These are phyloP conservation scores for Centropus unirufus DNA, from an alignment of 2,113 vertebrate genomes.

Conservation along the genomic window DNA sequence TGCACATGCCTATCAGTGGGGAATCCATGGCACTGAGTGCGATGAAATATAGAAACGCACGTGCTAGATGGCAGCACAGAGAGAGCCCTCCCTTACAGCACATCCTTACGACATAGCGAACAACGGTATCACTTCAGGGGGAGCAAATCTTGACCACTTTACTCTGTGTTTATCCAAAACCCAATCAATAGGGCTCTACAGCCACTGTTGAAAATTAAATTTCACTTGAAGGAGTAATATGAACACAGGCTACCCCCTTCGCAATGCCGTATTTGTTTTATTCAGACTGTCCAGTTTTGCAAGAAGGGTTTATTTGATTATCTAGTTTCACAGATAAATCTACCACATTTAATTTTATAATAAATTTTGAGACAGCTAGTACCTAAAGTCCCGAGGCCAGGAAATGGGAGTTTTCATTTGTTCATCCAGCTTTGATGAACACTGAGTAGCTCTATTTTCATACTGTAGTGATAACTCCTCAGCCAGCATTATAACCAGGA, in stretches of 20 bases:
- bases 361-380: neutral
- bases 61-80: neutral
- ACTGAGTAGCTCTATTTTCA: neutral
- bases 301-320: neutral
- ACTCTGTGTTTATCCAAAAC: neutral
- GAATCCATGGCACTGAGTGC: rapidly evolving
- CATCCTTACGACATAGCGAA: neutral
- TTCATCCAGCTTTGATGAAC: neutral
- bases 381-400: neutral
- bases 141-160: rapidly evolving
- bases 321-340: neutral
- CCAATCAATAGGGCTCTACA: neutral
- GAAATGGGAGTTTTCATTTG: neutral
- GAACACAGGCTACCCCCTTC: neutral
- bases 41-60: neutral
- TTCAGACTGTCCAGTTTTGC: neutral
- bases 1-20: rapidly evolving
- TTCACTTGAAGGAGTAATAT: neutral
- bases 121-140: neutral
- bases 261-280: neutral
- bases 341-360: neutral
- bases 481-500: neutral
- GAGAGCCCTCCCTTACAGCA: neutral
- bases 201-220: neutral
- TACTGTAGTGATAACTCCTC: neutral